Evolutionary conservation across 1,140 invertebrate species (phyloP).

Genomic region (Metaphire vulgaris): DNA sequence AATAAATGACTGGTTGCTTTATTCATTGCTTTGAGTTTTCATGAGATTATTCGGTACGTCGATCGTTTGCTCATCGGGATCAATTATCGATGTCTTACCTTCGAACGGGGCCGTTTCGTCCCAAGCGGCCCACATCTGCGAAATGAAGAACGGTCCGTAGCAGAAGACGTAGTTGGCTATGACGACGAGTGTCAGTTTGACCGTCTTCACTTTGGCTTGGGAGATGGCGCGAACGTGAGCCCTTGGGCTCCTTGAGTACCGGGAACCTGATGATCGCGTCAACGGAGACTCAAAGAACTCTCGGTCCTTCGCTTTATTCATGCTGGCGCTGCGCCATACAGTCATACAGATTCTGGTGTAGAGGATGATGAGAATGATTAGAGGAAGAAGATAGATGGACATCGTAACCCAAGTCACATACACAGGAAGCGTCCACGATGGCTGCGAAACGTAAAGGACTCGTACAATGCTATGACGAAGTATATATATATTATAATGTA

Average conservation of each 20-base stretch:
- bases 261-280: not conserved
- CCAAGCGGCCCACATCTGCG: slow-evolving; percentile 41
- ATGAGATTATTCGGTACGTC: too few relatives aligned
- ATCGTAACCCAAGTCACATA: slow-evolving; percentile 60
- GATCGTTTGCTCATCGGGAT: too few relatives aligned
- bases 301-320: slow-evolving; percentile 4
- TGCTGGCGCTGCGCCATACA: slow-evolving; percentile 47
- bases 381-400: slow-evolving; percentile 34
- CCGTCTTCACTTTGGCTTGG: slow-evolving; percentile 61
- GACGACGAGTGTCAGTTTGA: slow-evolving; percentile 67
- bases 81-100: too few relatives aligned
- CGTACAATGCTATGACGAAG: too few relatives aligned
- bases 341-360: slow-evolving; percentile 60
- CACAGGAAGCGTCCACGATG: slow-evolving; percentile 56
- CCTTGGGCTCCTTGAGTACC: too few relatives aligned
- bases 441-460: not conserved
- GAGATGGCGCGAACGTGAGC: not conserved
- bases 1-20: too few relatives aligned
- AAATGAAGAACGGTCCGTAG: slow-evolving; percentile 61
- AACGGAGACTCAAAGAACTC: not conserved
- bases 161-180: slow-evolving; percentile 64
- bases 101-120: slow-evolving; percentile 16
- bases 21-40: too few relatives aligned
- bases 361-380: slow-evolving; percentile 32
- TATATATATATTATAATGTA: too few relatives aligned